Conservation (phyloP, 2,797 vertebrate species). For the Chelmon rostratus region DNA sequence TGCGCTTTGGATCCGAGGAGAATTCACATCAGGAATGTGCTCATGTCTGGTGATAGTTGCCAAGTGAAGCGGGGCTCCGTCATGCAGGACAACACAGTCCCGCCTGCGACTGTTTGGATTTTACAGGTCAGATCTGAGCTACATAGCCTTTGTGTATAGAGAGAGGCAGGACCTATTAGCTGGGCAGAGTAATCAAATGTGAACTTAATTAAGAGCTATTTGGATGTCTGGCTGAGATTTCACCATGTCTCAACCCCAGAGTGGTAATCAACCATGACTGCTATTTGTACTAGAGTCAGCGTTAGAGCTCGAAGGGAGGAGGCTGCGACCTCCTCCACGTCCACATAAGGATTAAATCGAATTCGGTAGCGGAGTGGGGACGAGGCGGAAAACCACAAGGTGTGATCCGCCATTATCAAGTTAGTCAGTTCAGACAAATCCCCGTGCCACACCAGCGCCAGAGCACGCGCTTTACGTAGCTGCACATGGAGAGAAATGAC, state of each 20-base stretch:
- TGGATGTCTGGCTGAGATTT: slow-evolving; percentile 73
- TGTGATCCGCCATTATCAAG: slow-evolving; percentile 63
- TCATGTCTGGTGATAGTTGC: slow-evolving; percentile 58
- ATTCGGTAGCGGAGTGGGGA: slow-evolving; percentile 20
- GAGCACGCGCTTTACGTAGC: slow-evolving; percentile 45
- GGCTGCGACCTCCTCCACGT: slow-evolving; percentile 42
- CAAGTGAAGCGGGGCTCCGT: slow-evolving; percentile 53
- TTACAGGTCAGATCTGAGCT: slow-evolving; percentile 46
- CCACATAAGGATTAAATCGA: slow-evolving; percentile 52
- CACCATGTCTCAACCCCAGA: slow-evolving; percentile 54
- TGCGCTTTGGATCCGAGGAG: slow-evolving; percentile 40
- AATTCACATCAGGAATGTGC: slow-evolving; percentile 64
- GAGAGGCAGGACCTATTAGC: slow-evolving; percentile 42
- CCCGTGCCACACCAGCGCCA: slow-evolving; percentile 41
- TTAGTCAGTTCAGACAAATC: slow-evolving; percentile 73
- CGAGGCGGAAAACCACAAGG: slow-evolving; percentile 51
- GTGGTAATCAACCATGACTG: slow-evolving; percentile 69
- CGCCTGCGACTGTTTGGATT: slow-evolving; percentile 31
- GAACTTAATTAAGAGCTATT: slow-evolving; percentile 69
- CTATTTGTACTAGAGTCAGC: slow-evolving; percentile 51
- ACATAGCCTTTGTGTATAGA: slow-evolving; percentile 1
- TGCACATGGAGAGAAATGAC: slow-evolving; percentile 60
- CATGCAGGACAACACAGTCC: slow-evolving; percentile 32
- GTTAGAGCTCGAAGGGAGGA: slow-evolving; percentile 36
- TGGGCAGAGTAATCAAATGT: slow-evolving; percentile 64